phyloP scores from a whole-genome alignment of 2,888 invertebrate genomes.

The Melitaea athalia region DNA sequence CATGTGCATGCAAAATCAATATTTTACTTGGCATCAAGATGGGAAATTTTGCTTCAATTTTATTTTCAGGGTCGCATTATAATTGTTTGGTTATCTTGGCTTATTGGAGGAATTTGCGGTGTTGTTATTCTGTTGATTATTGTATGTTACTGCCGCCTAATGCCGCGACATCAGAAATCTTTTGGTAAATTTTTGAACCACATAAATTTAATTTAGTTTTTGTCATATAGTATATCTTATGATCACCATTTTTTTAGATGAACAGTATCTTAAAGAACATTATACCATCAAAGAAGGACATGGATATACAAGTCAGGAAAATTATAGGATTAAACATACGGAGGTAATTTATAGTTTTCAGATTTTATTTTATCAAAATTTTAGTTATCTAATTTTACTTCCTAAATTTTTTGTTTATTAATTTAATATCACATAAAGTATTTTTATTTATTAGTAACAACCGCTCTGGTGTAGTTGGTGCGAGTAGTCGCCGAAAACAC shows the following conservation, averaged over 20 bases:
- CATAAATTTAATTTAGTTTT: not conserved
- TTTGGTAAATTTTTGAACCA: slow-evolving; percentile 76
- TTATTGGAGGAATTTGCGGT: slow-evolving; percentile 84
- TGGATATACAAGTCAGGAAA: slow-evolving; percentile 68
- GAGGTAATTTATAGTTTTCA: slow-evolving; percentile 53
- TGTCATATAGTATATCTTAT: not conserved
- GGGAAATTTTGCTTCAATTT: slow-evolving; percentile 28
- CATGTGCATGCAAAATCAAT: slow-evolving; percentile 51
- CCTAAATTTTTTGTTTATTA: not conserved
- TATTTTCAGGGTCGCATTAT: slow-evolving; percentile 75
- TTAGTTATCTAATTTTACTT: no score
- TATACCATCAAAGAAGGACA: slow-evolving; percentile 73
- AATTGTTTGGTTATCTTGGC: slow-evolving; percentile 81
- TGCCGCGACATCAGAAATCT: slow-evolving; percentile 86
- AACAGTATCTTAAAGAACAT: slow-evolving; percentile 73
- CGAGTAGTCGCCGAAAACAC: no score
- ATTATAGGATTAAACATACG: slow-evolving; percentile 68
- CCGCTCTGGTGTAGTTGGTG: no score
- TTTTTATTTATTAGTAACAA: no score
- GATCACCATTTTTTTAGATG: slow-evolving; percentile 56
- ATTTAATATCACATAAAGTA: no score
- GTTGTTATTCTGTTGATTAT: slow-evolving; percentile 84
- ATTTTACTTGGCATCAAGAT: slow-evolving; percentile 29
- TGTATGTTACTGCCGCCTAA: slow-evolving; percentile 86
- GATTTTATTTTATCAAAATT: no score